Percentiles rank a stretch among this genome's conserved stretches.
phyloP scores from a whole-genome alignment of 2,113 vertebrate species.

The Microcebus tavaratra region DNA sequence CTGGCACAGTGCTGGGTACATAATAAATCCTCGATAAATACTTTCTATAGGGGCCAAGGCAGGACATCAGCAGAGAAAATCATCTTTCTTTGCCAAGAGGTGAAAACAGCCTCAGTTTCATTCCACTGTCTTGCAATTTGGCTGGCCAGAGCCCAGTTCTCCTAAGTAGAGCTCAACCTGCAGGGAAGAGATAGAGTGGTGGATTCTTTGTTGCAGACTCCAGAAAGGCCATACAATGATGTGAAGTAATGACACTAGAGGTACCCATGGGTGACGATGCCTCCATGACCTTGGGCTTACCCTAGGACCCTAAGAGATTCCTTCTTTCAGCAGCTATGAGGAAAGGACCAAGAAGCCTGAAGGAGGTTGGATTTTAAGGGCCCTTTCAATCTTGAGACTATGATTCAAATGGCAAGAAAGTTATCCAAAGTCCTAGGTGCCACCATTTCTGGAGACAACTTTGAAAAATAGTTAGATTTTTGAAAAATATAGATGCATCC shows the following conservation, averaged over 20 bases:
- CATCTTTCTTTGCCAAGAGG: background rate
- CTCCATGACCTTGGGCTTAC: background rate
- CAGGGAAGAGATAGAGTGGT: background rate
- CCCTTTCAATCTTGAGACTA: background rate
- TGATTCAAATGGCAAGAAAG: background rate
- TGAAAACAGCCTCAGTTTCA: background rate
- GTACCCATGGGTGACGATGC: background rate
- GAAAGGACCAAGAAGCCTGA: background rate
- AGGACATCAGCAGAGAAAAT: background rate
- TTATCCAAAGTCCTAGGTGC: background rate
- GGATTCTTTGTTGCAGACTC: background rate
- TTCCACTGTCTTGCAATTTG: background rate
- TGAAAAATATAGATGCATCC: background rate
- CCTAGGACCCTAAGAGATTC: background rate
- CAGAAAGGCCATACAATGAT: background rate
- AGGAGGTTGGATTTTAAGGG: background rate
- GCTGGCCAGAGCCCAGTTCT: background rate
- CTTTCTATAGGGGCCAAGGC: background rate
- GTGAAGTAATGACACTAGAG: background rate
- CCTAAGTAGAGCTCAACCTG: background rate
- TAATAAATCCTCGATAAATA: background rate
- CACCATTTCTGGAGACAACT: background rate
- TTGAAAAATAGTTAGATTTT: background rate
- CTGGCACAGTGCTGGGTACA: background rate
- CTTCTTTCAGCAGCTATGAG: background rate